phyloP scores from a whole-genome alignment of 2,888 invertebrate species.

The Agrotis ipsilon region DNA sequence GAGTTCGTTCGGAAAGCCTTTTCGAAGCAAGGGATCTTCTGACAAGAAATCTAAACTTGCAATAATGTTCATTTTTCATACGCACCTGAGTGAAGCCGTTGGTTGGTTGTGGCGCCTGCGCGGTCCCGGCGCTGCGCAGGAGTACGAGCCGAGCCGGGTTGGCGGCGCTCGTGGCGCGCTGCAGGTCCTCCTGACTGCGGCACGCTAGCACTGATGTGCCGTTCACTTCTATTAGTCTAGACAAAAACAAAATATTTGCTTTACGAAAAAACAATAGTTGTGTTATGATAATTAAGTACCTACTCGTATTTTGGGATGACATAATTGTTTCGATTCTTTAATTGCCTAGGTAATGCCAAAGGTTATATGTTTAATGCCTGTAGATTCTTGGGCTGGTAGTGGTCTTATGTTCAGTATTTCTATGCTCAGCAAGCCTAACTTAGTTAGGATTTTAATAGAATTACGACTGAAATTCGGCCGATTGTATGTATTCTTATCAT shows the following conservation, averaged over 20 bases:
- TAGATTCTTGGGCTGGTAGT: too few species aligned
- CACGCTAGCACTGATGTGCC: slow-evolving; percentile 94
- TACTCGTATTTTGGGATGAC: background rate
- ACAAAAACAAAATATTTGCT: background rate
- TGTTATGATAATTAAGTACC: too few species aligned
- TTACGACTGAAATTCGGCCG: too few species aligned
- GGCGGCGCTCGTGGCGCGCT: slow-evolving; percentile 92
- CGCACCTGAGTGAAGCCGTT: slow-evolving; percentile 81
- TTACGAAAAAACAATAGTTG: background rate
- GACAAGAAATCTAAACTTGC: background rate
- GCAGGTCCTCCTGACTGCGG: slow-evolving; percentile 93
- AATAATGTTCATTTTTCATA: background rate
- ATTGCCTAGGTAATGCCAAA: too few species aligned
- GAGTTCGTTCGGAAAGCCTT: background rate
- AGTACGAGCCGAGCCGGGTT: slow-evolving; percentile 93
- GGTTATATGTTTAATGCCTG: too few species aligned
- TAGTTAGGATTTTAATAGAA: too few species aligned
- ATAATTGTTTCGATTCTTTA: too few species aligned
- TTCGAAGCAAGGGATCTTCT: background rate
- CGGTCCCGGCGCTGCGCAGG: slow-evolving; percentile 78
- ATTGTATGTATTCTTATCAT: background rate
- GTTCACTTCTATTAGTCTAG: slow-evolving; percentile 95
- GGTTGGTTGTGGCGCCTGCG: slow-evolving; percentile 73
- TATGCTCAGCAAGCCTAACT: too few species aligned
- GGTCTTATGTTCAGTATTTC: too few species aligned